Evolutionary conservation across 2,797 vertebrate genomes (phyloP).

Genomic region (Sebastes kiyomatsui): DNA sequence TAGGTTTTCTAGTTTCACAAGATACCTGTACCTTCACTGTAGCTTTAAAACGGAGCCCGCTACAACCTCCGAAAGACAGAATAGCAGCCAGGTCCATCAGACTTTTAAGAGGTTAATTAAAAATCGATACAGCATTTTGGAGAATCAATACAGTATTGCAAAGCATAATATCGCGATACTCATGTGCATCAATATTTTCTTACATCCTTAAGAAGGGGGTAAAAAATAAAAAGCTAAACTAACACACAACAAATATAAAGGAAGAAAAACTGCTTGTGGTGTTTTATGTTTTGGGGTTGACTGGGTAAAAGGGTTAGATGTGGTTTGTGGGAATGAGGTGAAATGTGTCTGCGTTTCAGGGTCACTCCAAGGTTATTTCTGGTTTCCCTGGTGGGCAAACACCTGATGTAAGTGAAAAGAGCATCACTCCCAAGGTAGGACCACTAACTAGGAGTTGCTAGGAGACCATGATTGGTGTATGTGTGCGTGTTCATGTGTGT

Average conservation of each 20-base stretch:
- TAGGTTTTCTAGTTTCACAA: no score
- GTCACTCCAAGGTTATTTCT: constrained; percentile 70
- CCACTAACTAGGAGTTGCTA: constrained; percentile 78
- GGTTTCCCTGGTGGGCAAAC: constrained; percentile 65
- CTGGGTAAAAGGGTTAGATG: constrained; percentile 16
- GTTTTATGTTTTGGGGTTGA: background rate
- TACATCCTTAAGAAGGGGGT: background rate
- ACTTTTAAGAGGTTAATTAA: no score
- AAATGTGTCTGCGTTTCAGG: constrained; percentile 49
- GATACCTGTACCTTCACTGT: no score
- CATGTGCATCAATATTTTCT: no score
- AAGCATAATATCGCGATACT: no score
- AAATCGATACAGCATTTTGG: no score
- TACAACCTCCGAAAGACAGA: no score
- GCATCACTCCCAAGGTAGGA: constrained; percentile 69
- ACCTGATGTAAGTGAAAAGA: constrained; percentile 75
- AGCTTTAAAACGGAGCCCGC: no score
- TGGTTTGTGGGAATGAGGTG: constrained; percentile 40
- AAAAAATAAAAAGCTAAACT: background rate
- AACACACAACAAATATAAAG: background rate
- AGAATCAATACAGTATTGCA: no score
- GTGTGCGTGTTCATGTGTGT: constrained; percentile 6
- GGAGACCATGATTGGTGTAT: constrained; percentile 60
- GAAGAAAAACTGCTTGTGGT: background rate
- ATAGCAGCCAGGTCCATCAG: no score